Conservation (phyloP, 2,888 invertebrate species). For the Cataglyphis albicans region DNA sequence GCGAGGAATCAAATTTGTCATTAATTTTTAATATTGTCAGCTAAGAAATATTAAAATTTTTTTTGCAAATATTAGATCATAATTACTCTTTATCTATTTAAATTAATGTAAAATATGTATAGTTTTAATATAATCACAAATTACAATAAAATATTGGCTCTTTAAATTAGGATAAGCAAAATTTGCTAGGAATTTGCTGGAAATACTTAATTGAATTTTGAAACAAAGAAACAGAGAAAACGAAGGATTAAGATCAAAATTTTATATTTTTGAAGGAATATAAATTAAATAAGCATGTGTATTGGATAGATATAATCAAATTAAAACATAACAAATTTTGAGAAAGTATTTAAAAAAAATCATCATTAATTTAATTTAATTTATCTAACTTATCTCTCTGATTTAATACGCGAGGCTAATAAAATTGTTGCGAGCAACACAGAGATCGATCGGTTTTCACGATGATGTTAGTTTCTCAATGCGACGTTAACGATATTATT, state of each 20-base stretch:
- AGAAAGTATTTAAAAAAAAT: neutral
- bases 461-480: conserved; percentile 17
- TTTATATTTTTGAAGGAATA: neutral
- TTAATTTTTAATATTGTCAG: neutral
- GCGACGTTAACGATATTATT: conserved; percentile 12
- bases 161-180: no score
- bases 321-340: neutral
- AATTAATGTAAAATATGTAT: no score
- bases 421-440: neutral
- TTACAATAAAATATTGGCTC: no score
- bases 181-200: no score
- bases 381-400: no score
- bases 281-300: neutral
- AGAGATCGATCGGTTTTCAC: conserved; percentile 10
- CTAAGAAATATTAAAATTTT: neutral
- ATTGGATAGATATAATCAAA: neutral
- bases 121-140: no score
- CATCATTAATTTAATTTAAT: neutral
- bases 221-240: neutral
- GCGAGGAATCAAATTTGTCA: neutral
- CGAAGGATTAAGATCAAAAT: neutral
- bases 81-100: no score
- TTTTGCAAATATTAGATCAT: no score
- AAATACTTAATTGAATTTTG: neutral
- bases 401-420: neutral